A percentile compares a stretch with the other conserved stretches of the same genome.
Conservation (phyloP, 2,888 invertebrate genomes). For the Leptinotarsa tumamoca region DNA sequence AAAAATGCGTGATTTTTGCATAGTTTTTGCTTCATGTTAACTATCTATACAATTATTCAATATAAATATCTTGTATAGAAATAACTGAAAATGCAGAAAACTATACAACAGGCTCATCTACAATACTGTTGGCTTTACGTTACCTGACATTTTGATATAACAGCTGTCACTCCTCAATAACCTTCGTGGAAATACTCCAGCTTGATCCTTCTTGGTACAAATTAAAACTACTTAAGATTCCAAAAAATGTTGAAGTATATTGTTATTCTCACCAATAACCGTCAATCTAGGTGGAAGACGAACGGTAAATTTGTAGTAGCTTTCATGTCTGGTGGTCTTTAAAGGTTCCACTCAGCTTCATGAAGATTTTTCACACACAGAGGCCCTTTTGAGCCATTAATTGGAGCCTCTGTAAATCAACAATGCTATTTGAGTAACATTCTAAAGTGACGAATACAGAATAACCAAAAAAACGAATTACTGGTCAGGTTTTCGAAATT, state of each 20-base stretch:
- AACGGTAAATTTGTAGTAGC: constrained; percentile 47
- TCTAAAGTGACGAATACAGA: constrained; percentile 38
- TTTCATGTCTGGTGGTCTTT: constrained; percentile 55
- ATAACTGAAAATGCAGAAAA: constrained; percentile 20
- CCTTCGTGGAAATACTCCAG: constrained; percentile 9
- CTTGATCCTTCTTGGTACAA: constrained; percentile 28
- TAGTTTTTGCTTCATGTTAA: constrained; percentile 23
- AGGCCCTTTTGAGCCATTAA: constrained; percentile 57
- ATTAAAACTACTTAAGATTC: constrained; percentile 42
- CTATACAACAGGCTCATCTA: constrained; percentile 25
- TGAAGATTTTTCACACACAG: constrained; percentile 54
- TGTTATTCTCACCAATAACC: constrained; percentile 51
- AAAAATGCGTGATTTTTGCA: constrained; percentile 23
- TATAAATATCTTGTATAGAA: not conserved
- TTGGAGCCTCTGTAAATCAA: constrained; percentile 67
- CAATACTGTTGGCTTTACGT: constrained; percentile 18
- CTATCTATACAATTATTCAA: not conserved
- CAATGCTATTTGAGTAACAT: constrained; percentile 66
- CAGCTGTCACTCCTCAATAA: constrained; percentile 20
- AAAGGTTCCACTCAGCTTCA: constrained; percentile 57
- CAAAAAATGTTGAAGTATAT: constrained; percentile 54
- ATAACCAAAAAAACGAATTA: constrained; percentile 47
- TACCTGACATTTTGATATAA: constrained; percentile 16
- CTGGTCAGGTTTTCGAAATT: constrained; percentile 25
- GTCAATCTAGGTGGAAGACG: constrained; percentile 42